Conservation (phyloP, 2,113 vertebrate genomes). For the Xenotilapia longispinis region DNA sequence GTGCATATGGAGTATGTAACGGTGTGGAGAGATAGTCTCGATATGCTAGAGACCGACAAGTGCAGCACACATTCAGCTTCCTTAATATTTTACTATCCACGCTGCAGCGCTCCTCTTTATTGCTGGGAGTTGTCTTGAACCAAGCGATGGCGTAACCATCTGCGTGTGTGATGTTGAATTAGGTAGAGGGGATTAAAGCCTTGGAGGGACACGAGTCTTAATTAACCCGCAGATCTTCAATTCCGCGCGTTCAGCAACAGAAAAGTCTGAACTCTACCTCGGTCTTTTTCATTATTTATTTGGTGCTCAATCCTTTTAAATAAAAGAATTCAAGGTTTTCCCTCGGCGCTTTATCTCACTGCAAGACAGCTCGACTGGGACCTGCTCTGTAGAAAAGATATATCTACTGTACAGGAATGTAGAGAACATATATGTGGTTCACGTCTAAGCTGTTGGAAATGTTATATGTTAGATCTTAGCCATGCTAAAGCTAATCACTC, state of each 20-base stretch:
- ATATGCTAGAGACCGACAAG: background rate
- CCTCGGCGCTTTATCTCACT: background rate
- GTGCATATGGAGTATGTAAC: background rate
- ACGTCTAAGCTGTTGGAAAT: background rate
- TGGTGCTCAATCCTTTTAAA: background rate
- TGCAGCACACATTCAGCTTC: background rate
- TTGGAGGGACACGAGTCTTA: background rate
- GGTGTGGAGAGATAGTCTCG: background rate
- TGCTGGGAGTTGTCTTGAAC: background rate
- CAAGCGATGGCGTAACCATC: background rate
- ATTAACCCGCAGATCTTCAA: constrained; percentile 1
- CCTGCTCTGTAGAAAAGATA: background rate
- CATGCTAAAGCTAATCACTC: background rate
- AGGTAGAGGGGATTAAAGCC: background rate
- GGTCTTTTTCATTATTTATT: background rate
- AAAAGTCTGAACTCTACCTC: background rate
- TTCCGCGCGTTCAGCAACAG: background rate
- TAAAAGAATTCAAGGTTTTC: background rate
- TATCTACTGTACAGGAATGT: background rate
- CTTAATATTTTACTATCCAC: constrained; percentile 36
- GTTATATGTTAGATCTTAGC: background rate
- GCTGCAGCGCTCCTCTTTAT: background rate
- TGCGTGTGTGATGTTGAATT: background rate
- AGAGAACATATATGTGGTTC: background rate
- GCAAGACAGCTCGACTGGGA: background rate